Evolutionary conservation across 2,113 vertebrate species (phyloP).

Genomic region (Dipodomys stephensi): DNA sequence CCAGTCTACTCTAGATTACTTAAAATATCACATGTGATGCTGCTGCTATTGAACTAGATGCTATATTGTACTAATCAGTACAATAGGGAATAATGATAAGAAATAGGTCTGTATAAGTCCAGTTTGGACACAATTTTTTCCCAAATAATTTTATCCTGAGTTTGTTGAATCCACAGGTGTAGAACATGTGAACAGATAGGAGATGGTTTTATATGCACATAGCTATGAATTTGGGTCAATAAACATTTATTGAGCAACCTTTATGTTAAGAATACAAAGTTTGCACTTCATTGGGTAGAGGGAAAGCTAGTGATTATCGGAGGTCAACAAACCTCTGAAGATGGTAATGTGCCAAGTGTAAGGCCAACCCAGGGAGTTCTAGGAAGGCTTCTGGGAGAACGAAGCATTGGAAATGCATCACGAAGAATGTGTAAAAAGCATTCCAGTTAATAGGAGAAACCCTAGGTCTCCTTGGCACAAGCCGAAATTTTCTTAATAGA

Average conservation of each 20-base stretch:
- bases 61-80: neutral
- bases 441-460: neutral
- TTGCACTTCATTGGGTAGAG: neutral
- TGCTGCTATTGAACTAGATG: neutral
- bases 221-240: neutral
- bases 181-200: neutral
- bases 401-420: slow-evolving; percentile 6
- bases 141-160: neutral
- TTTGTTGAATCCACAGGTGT: neutral
- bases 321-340: neutral
- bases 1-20: neutral
- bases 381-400: neutral
- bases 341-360: neutral
- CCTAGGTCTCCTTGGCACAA: too few relatives aligned
- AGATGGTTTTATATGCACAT: neutral
- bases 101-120: neutral
- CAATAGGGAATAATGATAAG: neutral
- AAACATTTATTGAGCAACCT: neutral
- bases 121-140: neutral
- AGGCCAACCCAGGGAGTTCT: neutral
- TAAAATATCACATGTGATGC: neutral
- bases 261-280: slow-evolving; percentile 28
- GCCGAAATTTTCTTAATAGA: too few relatives aligned
- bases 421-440: neutral
- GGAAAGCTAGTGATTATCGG: neutral